Base-by-base conservation (phyloP, 2,888 invertebrate species). In the Eupithecia vulgata region DNA sequence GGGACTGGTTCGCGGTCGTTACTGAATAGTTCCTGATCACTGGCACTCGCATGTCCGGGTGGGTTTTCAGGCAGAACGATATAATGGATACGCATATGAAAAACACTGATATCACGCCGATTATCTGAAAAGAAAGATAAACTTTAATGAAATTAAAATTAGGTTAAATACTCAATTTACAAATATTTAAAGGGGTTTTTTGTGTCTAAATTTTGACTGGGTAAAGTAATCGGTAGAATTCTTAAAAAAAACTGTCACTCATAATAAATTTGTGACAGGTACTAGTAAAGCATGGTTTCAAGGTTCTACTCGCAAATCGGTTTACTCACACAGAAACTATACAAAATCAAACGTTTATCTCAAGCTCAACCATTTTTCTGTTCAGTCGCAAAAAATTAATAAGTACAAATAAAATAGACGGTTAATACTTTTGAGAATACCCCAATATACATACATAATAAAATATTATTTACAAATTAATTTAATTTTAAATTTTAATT, bases 31-130 rank as follows among this genome's bases (percentile, higher is more conserved):
- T 97, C 84, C 95, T 95, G 82, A 98, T 97, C 85, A 97, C 96
- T 78, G 99, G 99, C 85, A 98, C 98, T 85, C 99, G 95, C 98
- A 99, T 98, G 93, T 98, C 99, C 80, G 99, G 99, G 94, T 99
- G 99, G 67, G 99, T 99, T 95, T 99, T 99, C 90, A 99, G 96
- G 95, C 99, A 99, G 95, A 99, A 99, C 83, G 99, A 99, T 92
- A 99, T 95, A 91, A 99, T 99, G 82, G 99, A 99, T 82, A 99
- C 98, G 95, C 99, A 98, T 93, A 99, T 99, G 96, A 99, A 99
- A 96, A 99, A 99, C 88, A 99, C 99, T 81, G 99, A 99, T 90
- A 99, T 97, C 81, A 99, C 97, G 84, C 99, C 99, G 90, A 99
- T 98, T 86, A 99, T 97, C 99, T 99, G 97, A 61, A 96, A 96